A percentile compares a stretch with the other conserved stretches of the same genome.
Conservation (phyloP, 2,888 invertebrate genomes). For the Hedya salicella region DNA sequence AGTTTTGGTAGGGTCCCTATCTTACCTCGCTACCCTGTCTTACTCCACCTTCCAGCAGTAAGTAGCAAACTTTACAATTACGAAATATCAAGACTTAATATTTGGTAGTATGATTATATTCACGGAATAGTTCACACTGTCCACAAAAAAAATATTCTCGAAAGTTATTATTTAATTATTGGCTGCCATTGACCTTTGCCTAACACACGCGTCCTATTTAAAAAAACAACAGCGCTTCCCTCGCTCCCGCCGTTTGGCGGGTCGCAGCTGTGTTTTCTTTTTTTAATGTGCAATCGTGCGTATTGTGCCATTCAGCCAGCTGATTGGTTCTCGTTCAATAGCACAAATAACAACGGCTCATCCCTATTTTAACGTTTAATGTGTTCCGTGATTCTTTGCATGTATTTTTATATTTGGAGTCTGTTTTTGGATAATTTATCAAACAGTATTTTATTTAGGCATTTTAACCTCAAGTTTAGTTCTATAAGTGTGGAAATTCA, state of each 20-base stretch:
- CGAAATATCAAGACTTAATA: too few species aligned
- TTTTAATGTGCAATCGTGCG: constrained; percentile 26
- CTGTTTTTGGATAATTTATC: not conserved
- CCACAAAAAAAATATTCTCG: too few species aligned
- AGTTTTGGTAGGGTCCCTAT: too few species aligned
- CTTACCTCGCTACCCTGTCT: too few species aligned
- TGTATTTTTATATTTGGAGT: not conserved
- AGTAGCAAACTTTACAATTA: too few species aligned
- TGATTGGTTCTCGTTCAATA: constrained; percentile 15
- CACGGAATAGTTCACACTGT: too few species aligned
- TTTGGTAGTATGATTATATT: too few species aligned
- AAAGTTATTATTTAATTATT: too few species aligned
- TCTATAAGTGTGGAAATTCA: too few species aligned
- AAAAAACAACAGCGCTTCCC: not conserved
- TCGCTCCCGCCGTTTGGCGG: not conserved
- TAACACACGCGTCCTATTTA: not conserved
- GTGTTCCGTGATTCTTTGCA: not conserved
- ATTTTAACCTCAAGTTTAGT: too few species aligned
- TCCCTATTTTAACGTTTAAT: not conserved
- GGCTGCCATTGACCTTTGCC: not conserved
- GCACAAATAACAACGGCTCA: not conserved
- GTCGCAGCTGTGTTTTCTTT: constrained; percentile 8
- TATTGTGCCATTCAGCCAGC: constrained; percentile 19
- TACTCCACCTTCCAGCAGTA: too few species aligned
- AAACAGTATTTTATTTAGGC: too few species aligned